Base-by-base conservation (phyloP, 2,113 vertebrate species). In the Cheilinus undulatus region DNA sequence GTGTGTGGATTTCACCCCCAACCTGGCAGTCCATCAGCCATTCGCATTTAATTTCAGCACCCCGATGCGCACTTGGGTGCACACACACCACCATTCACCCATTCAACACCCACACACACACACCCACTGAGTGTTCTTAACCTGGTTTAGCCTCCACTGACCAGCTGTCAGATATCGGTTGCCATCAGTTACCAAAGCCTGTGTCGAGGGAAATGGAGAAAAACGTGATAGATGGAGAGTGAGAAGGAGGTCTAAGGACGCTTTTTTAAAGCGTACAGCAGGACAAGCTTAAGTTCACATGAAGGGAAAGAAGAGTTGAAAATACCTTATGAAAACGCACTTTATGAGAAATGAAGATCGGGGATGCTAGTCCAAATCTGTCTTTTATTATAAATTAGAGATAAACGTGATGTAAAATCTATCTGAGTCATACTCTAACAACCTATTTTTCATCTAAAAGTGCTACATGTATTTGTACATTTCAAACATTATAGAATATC, bases 131-230 rank as follows among this genome's bases (percentile, higher is more conserved):
- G 30, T 65, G 48, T 67, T 69, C 69, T 89, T 62, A 87, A 79
- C 66, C 48, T 36, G 36, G 15, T 72, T 86, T 80, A 78, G 77
- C 74, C 76, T 73, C 24, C 36, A 28, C 58, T 73, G 82, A 80
- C 69, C 54, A 17, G 28, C 81, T 78, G 53, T 86, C 80, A 68
- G 59, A 71, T 76, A 49, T 54, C 8, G 28, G 77, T 81, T 73
- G 51, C 67, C 73, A 76, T 59, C 50, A 19, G 38, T 72, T 71
- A 60, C 70, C 67, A 73, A 57, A 62, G 49, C 22, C 32, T 19
- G 45, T 66, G 38, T 61, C 32, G 40, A 22, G 75, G 46, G 63
- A 79, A 51, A 59, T 48, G 50, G 56, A 17, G 30, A 56, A 19
- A 26, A 53, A 57, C 19, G 56, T 42, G 40, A 46, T 20, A 30